Base-by-base conservation (phyloP, 2,888 invertebrate species). In the Spilosoma lubricipeda region DNA sequence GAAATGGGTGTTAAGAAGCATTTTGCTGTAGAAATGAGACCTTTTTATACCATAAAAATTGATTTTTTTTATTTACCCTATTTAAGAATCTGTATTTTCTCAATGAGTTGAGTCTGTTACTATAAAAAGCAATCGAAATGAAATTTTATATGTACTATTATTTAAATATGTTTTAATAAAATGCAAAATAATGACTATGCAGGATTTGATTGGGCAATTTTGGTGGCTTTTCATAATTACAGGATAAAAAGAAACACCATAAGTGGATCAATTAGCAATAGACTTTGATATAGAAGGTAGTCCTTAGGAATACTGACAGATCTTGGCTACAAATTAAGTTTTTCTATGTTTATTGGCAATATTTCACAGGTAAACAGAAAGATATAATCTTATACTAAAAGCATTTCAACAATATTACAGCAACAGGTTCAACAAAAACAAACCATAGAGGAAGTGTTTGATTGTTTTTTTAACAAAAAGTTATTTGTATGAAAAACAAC, bases 401-500 rank as follows among this genome's bases (percentile, higher is more conserved):
- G 2, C 7, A 63, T 18, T 27, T 63, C 15, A 63, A 63, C 27
- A n/a, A 3, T 59, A 1, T 15, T 59, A 27, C 15, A 59, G 1
- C 13, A 27, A 59, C 27, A 63, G 30, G 30, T 63, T 30, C 30
- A 63, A 63, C 30, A 63, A 63, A 30, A 63, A 63, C 63, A 63
- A 63, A 63, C 63, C 63, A 63, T 63, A 63, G 63, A 63, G 63
- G 27, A 63, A 63, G 15, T 63, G 13, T 13, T 56, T 56, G 56
- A 30, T 59, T 59, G 52, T 59, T 59, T 13, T n/a, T 59, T 27
- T 4, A 2, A 15, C 4, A 63, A 63, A 27, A 30, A 30, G 9
- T 27, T 13, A 13, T 5, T 27, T 42, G 68, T 13, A 5, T 65
- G 70, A 70, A 33, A 70, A 73, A 8, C 66, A 48, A 71, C 33